A percentile compares a stretch with the other conserved stretches of the same genome.
Evolutionary conservation across 2,797 vertebrate genomes (phyloP).

Genomic region (Scarus forsteni): DNA sequence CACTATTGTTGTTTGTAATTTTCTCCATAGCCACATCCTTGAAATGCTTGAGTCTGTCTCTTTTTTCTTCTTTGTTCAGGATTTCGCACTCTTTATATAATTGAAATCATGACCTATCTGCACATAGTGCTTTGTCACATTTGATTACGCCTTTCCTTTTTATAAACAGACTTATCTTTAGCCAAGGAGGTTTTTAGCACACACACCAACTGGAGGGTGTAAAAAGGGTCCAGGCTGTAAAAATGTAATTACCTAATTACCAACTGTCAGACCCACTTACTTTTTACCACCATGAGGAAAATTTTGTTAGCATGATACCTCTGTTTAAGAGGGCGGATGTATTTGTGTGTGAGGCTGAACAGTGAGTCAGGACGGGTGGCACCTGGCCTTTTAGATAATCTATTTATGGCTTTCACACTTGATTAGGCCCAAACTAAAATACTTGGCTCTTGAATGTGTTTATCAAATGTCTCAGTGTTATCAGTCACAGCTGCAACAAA

Average conservation of each 20-base stretch:
- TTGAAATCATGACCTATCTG: conserved; percentile 48
- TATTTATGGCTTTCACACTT: conserved; percentile 82
- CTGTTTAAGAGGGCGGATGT: conserved; percentile 43
- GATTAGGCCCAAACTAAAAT: conserved; percentile 76
- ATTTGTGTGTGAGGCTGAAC: conserved; percentile 26
- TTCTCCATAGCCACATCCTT: conserved; percentile 56
- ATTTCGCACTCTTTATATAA: conserved; percentile 56
- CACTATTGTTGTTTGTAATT: conserved; percentile 65
- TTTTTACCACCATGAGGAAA: conserved; percentile 36
- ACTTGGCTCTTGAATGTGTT: conserved; percentile 74
- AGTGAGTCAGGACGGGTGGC: conserved; percentile 45
- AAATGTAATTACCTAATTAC: conserved; percentile 52
- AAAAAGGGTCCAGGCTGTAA: conserved; percentile 34
- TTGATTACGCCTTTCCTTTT: conserved; percentile 52
- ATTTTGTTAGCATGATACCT: conserved; percentile 28
- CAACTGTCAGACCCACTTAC: conserved; percentile 38
- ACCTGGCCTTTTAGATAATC: conserved; percentile 78
- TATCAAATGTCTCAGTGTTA: conserved; percentile 74
- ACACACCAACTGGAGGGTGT: conserved; percentile 26
- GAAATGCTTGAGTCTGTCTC: conserved; percentile 60
- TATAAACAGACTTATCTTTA: conserved; percentile 25
- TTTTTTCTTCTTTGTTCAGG: conserved; percentile 36
- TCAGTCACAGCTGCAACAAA: conserved; percentile 66
- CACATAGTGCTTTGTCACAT: conserved; percentile 41
- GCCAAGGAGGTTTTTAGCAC: conserved; percentile 24